Conservation (phyloP, 2,113 vertebrate genomes). For the Paramormyrops kingsleyae region DNA sequence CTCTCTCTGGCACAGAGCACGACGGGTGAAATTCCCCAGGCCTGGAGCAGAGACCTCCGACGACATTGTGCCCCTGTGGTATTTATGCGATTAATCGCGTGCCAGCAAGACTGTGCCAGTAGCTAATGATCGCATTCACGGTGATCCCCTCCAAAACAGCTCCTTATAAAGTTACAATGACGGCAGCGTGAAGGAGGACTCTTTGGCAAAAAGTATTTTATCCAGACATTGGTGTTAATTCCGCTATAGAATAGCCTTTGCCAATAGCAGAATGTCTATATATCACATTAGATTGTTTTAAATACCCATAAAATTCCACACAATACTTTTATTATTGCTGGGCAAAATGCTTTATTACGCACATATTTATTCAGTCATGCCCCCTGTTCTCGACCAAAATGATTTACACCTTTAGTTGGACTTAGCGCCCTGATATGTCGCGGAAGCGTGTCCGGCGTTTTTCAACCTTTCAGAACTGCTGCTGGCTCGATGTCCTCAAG, state of each 20-base stretch:
- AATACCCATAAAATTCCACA: constrained; percentile 26
- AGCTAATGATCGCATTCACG: constrained; percentile 19
- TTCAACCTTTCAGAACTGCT: constrained; percentile 16
- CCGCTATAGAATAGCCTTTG: constrained; percentile 32
- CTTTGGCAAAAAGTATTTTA: background rate
- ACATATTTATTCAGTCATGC: background rate
- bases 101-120: constrained; percentile 20
- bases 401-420: constrained; percentile 28
- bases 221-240: constrained; percentile 2
- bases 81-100: constrained; percentile 39
- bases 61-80: constrained; percentile 8
- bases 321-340: background rate
- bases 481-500: constrained; percentile 25
- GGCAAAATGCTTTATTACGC: background rate
- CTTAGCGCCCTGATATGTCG: constrained; percentile 18
- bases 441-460: constrained; percentile 16
- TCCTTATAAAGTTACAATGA: constrained; percentile 26
- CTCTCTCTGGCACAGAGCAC: background rate
- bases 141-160: background rate
- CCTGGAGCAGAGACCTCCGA: background rate
- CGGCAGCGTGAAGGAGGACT: background rate
- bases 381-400: constrained; percentile 26
- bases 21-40: background rate
- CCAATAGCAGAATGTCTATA: constrained; percentile 29
- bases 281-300: constrained; percentile 15